Conservation (phyloP, 2,797 vertebrate species). For the Buceros bicornis region DNA sequence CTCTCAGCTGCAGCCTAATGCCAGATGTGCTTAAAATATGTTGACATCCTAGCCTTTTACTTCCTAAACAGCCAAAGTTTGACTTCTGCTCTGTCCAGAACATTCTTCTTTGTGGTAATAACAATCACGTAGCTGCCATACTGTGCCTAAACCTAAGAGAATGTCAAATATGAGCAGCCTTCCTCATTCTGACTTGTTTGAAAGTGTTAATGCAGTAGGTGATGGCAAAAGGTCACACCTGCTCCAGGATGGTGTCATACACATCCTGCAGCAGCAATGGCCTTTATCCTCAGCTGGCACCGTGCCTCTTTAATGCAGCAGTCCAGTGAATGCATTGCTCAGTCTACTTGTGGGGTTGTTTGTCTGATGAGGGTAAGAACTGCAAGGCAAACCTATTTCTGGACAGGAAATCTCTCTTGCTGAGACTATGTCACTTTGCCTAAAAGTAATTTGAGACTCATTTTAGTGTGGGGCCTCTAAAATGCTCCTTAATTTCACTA, state of each 20-base stretch:
- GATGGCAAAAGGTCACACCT: neutral
- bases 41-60: neutral
- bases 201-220: neutral
- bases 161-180: neutral
- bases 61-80: neutral
- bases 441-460: neutral
- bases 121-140: neutral
- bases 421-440: neutral
- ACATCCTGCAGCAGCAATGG: neutral
- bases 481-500: neutral
- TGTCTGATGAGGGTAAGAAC: neutral
- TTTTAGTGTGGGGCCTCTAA: neutral
- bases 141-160: neutral
- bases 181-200: neutral
- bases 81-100: neutral
- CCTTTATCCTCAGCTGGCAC: neutral
- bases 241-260: neutral
- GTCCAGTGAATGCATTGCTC: neutral
- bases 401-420: neutral
- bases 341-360: neutral
- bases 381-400: neutral
- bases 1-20: neutral
- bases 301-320: neutral
- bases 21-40: neutral
- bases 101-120: neutral